Base-by-base conservation (phyloP, 2,113 vertebrate genomes). In the Vicugna pacos region DNA sequence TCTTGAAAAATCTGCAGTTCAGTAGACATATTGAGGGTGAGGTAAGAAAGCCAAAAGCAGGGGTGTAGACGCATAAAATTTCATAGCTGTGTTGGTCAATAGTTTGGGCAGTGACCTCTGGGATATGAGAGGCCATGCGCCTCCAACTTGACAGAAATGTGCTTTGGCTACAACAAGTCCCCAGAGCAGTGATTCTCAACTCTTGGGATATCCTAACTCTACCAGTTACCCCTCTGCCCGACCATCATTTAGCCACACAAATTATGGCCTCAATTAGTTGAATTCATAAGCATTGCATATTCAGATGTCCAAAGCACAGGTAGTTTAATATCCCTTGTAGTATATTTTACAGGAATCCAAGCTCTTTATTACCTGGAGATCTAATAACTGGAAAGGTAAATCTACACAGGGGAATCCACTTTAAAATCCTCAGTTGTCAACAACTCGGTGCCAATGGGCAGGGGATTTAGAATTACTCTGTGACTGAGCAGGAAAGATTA, bases 311-410 rank as follows among this genome's bases (percentile, higher is more conserved):
- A 91, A 56, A 69, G 67, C 58, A 46, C 30, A 56, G 83, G 13
- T 32, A 50, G 30, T 9, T 65, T 81, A 42, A 42, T 32, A 24
- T 58, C 42, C 60, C n/a, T 35, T 75, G 24, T 32, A 54, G 30
- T 32, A 24, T 38, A 46, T 67, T 83, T 96, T 86, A 69, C 38
- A 67, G 56, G 62, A 92, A 96, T 92, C 72, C 8, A 62, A 91
- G 17, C 70, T 60, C 70, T 64, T 85, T 77, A 67, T 82, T 89
- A 93, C 60, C 62, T 92, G 35, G 86, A 89, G 95, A 89, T 72
- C 67, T 85, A 62, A 85, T 94, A 81, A 81, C 60, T 4, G 16
- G 58, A 82, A 76, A 93, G 65, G 67, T 85, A 60, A 30, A 72
- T 54, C n/a, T 77, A 58, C 86, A 65, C 77, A 58, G 42, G 89